A percentile compares a stretch with the other conserved stretches of the same genome.
phyloP scores from a whole-genome alignment of 2,797 vertebrate genomes.

The Rhinophrynus dorsalis region DNA sequence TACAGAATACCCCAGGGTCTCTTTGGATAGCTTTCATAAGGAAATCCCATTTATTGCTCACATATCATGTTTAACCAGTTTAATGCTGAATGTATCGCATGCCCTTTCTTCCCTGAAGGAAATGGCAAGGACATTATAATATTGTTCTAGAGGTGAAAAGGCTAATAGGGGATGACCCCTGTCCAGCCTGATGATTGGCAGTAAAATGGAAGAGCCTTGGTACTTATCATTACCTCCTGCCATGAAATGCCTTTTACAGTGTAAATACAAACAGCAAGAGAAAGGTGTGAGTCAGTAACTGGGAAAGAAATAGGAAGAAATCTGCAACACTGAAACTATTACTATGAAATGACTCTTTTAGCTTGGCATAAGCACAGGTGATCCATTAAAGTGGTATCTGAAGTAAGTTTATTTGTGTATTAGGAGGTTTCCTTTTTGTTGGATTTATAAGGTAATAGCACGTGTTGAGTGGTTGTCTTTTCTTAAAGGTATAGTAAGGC shows the following conservation, averaged over 20 bases:
- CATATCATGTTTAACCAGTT: constrained; percentile 5
- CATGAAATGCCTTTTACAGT: constrained; percentile 55
- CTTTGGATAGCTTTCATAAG: background rate
- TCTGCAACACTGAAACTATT: constrained; percentile 73
- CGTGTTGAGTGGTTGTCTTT: no score
- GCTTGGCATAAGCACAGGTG: constrained; percentile 62
- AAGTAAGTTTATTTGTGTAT: constrained; percentile 38
- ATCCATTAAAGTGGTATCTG: constrained; percentile 67
- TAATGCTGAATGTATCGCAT: background rate
- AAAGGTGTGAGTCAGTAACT: constrained; percentile 78
- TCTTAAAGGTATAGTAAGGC: no score
- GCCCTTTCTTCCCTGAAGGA: background rate
- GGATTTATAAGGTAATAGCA: no score
- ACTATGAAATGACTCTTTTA: constrained; percentile 71
- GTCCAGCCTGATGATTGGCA: constrained; percentile 41
- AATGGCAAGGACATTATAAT: background rate
- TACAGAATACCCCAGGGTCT: background rate
- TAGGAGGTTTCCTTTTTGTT: constrained; percentile 47
- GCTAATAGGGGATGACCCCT: constrained; percentile 41
- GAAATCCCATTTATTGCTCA: constrained; percentile 15
- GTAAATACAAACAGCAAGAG: constrained; percentile 57
- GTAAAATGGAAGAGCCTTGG: constrained; percentile 52
- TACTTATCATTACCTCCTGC: constrained; percentile 56
- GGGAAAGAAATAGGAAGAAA: constrained; percentile 73
- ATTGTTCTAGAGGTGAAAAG: background rate